Evolutionary conservation across 1,140 invertebrate genomes (phyloP), one percentile per base, ranked within the genome.

Genomic region (Mylabris phalerata): DNA sequence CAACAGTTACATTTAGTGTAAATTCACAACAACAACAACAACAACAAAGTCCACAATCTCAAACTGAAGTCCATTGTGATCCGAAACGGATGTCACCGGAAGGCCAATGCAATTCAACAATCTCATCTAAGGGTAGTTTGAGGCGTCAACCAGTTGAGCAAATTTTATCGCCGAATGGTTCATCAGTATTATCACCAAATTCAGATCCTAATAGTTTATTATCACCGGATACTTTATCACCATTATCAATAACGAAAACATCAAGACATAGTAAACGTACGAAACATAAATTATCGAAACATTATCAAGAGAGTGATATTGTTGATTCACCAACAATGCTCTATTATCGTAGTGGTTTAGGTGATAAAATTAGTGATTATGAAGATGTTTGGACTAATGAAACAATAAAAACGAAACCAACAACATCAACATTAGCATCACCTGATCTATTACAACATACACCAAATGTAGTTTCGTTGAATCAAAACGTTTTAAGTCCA

Each of bases 331-430:
- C 85, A n/a, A 80, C 82, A 55, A 77, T 85, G 55, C 57, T 62
- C 10, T 95, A 94, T 71, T 93, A 90, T 67, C 80, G 86, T 57
- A 93, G 91, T 71, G 90, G 88, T 4, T 77, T 94, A 5, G 86
- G 88, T 45, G 93, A 96, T 71, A 95, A 95, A 77, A 85, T 92
- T 24, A 94, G 91, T 57, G 93, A 97, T 75, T 97, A 97, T 72
- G 93, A 97, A 76, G 93, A 96, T 71, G 87, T 96, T 60, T 96
- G 93, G 93, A 84, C 83, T 40, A 85, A 82, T 45, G 84, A 90
- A 75, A 70, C 81, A 70, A 26, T 66, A 78, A 82, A 55, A 38
- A 58, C 59, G 4, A 70, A 63, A 62, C 54, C 58, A 4, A 66
- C 62, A 57, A 59, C 51, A 26, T 43, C 57, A n/a, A 62, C 61